Percentiles rank a stretch among this genome's conserved stretches.
phyloP scores from a whole-genome alignment of 2,888 invertebrate genomes.

The Caenorhabditis drosophilae region DNA sequence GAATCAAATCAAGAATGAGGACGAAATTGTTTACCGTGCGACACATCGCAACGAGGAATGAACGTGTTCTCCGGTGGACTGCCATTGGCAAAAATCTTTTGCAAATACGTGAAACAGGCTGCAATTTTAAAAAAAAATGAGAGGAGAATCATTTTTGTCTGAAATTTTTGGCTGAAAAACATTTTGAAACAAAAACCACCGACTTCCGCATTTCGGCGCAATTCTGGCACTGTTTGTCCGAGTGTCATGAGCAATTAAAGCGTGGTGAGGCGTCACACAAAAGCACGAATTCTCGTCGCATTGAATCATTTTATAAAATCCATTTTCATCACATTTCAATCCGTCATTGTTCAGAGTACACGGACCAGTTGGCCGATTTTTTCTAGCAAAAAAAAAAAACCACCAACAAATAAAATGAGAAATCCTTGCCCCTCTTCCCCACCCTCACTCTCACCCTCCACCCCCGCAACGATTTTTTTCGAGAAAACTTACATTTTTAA shows the following conservation, averaged over 20 bases:
- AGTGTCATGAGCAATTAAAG: slow-evolving; percentile 43
- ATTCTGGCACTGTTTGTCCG: slow-evolving; percentile 39
- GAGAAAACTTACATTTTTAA: neutral
- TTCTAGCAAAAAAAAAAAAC: too few species aligned
- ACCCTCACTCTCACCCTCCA: neutral
- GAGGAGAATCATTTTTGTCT: neutral
- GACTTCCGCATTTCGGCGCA: slow-evolving; percentile 52
- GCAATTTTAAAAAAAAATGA: neutral
- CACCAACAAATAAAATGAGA: too few species aligned
- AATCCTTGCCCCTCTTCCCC: neutral
- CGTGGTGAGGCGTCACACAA: slow-evolving; percentile 61
- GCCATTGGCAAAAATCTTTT: slow-evolving; percentile 35
- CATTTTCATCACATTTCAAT: slow-evolving; percentile 53
- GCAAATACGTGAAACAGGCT: slow-evolving; percentile 30
- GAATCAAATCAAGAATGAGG: too few species aligned
- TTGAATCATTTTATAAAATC: slow-evolving; percentile 62
- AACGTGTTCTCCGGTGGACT: slow-evolving; percentile 35
- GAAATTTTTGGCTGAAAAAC: too few species aligned
- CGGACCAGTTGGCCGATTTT: slow-evolving; percentile 36
- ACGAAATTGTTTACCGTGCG: too few species aligned
- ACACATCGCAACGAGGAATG: slow-evolving; percentile 43
- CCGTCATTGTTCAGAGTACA: slow-evolving; percentile 38
- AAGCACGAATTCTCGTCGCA: slow-evolving; percentile 56
- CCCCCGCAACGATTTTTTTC: neutral
- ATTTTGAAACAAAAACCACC: too few species aligned